A percentile compares a stretch with the other conserved stretches of the same genome.
These are phyloP conservation scores for Seriola aureovittata DNA, from an alignment of 2,113 vertebrate genomes.

Conservation along the genomic window DNA sequence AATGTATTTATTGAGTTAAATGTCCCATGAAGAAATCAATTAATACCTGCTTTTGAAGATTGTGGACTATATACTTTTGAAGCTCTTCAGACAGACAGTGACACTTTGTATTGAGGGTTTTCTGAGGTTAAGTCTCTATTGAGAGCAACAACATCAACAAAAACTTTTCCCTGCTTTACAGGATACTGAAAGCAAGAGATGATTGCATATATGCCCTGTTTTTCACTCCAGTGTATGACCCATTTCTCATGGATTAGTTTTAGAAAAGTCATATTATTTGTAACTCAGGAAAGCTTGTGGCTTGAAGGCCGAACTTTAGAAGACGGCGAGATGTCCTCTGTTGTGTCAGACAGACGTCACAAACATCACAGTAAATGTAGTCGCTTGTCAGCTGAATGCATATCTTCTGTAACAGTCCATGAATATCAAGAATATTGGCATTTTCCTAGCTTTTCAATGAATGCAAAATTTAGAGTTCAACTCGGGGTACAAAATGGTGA, in stretches of 20 bases:
- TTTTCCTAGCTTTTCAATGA: conserved; percentile 19
- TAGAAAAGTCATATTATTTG: conserved; percentile 17
- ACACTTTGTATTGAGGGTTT: neutral
- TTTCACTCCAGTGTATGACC: conserved; percentile 7
- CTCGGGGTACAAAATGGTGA: conserved; percentile 2
- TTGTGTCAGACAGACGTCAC: neutral
- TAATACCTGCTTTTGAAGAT: neutral
- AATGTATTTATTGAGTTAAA: conserved; percentile 7
- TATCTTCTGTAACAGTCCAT: conserved; percentile 11
- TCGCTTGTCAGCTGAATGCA: conserved; percentile 32
- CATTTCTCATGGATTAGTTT: conserved; percentile 27
- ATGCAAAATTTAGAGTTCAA: conserved; percentile 25
- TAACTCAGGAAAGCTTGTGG: neutral
- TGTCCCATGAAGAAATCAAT: conserved; percentile 8
- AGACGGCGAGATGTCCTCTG: conserved; percentile 12
- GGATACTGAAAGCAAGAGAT: neutral
- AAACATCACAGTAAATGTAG: conserved; percentile 15
- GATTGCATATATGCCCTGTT: neutral
- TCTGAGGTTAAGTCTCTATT: conserved; percentile 8
- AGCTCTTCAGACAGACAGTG: conserved; percentile 2
- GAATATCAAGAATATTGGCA: conserved; percentile 7
- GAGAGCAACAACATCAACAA: conserved; percentile 1
- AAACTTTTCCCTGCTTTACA: neutral
- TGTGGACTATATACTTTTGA: neutral
- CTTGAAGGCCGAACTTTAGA: conserved; percentile 21